Evolutionary conservation across 2,888 invertebrate species (phyloP).

Genomic region (Heliconius erato): DNA sequence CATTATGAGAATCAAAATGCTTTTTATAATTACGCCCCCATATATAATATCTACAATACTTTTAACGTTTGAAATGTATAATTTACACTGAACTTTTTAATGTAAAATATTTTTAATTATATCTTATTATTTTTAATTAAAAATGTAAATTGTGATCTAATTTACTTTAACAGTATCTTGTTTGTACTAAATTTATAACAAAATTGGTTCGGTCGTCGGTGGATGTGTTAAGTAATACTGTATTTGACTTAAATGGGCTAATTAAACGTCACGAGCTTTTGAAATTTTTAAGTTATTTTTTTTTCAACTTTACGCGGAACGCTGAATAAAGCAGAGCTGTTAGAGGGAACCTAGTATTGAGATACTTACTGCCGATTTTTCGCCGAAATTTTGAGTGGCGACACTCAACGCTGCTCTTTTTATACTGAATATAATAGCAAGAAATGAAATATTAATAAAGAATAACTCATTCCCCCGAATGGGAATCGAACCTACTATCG

Average conservation of each 20-base stretch:
- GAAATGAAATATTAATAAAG: neutral
- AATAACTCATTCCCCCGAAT: no score
- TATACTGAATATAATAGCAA: neutral
- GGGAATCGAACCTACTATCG: neutral
- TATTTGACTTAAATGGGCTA: conserved; percentile 19
- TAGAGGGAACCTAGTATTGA: no score
- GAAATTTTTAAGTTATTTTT: neutral
- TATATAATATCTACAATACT: conserved; percentile 30
- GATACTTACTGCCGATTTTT: no score
- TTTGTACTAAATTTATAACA: conserved; percentile 17
- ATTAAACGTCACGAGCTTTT: neutral
- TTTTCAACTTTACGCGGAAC: no score
- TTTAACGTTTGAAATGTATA: conserved; percentile 20
- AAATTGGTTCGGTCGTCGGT: neutral
- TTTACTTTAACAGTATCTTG: conserved; percentile 28
- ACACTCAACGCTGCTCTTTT: neutral
- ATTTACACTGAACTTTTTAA: conserved; percentile 7
- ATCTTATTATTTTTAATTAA: conserved; percentile 31
- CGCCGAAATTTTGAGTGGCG: no score
- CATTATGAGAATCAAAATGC: conserved; percentile 49
- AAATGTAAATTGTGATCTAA: conserved; percentile 25
- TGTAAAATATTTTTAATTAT: conserved; percentile 1
- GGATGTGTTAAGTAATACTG: conserved; percentile 14
- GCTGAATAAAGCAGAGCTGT: no score
- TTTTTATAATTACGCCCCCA: conserved; percentile 37